Evolutionary conservation across 2,888 invertebrate species (phyloP).

Genomic region (Cantharis lateralis): DNA sequence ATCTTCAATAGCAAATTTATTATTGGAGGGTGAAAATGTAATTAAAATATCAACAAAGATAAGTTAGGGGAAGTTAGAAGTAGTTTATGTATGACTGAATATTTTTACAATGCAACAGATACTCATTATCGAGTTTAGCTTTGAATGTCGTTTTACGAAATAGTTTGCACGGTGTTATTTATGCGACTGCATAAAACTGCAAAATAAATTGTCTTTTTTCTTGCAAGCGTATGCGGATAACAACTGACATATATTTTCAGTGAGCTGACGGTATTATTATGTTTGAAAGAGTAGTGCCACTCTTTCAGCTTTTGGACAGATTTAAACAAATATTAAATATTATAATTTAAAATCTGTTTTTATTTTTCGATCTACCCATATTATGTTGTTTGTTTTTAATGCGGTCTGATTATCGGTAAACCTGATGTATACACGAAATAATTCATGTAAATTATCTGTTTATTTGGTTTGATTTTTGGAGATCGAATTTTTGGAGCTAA

Average conservation of each 20-base stretch:
- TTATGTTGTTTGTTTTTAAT: not conserved
- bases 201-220: constrained; percentile 20
- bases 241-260: constrained; percentile 21
- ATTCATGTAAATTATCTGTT: not conserved
- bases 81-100: not conserved
- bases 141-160: constrained; percentile 1
- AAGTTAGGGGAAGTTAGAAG: not conserved
- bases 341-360: constrained; percentile 10
- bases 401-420: not conserved
- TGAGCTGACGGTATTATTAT: constrained; percentile 15
- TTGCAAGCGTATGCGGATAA: constrained; percentile 14
- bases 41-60: too few species aligned
- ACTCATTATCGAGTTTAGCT: not conserved
- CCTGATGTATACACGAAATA: not conserved
- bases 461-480: not conserved
- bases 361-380: not conserved
- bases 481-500: not conserved
- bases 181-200: constrained; percentile 15
- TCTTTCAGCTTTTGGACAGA: constrained; percentile 13
- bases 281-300: constrained; percentile 6
- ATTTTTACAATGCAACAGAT: not conserved
- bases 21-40: too few species aligned
- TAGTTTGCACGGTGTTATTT: constrained; percentile 16
- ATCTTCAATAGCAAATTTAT: too few species aligned
- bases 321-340: constrained; percentile 9